phyloP scores from a whole-genome alignment of 1,140 invertebrate genomes.

The Thaumetopoea pityocampa region DNA sequence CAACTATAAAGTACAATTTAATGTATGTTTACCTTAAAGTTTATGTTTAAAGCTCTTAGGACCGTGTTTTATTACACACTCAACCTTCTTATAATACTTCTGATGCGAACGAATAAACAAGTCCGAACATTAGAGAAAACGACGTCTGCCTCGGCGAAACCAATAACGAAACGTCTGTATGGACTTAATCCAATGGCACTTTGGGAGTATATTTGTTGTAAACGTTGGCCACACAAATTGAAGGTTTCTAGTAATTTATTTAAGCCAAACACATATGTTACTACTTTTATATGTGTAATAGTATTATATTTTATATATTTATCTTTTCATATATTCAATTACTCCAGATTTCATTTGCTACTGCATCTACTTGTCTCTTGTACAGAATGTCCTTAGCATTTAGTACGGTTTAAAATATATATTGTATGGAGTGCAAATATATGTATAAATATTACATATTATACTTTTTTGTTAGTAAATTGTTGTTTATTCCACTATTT shows the following conservation, averaged over 20 bases:
- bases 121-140: slow-evolving; percentile 5
- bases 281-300: too few species aligned
- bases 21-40: not conserved
- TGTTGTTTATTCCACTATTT: too few species aligned
- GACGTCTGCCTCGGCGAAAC: not conserved
- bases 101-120: slow-evolving; percentile 1
- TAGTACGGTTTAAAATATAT: too few species aligned
- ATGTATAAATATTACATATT: too few species aligned
- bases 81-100: not conserved
- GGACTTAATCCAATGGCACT: slow-evolving; percentile 5
- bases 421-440: too few species aligned
- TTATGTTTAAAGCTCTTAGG: not conserved
- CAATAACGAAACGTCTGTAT: slow-evolving; percentile 4
- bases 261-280: slow-evolving; percentile 6
- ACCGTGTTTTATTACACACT: slow-evolving; percentile 2
- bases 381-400: too few species aligned
- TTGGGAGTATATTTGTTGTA: slow-evolving; percentile 10
- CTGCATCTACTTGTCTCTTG: too few species aligned
- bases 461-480: too few species aligned
- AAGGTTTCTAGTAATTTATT: slow-evolving; percentile 5
- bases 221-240: slow-evolving; percentile 11
- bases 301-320: too few species aligned
- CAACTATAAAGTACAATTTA: not conserved
- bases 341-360: too few species aligned
- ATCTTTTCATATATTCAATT: too few species aligned